Percentiles rank a stretch among this genome's conserved stretches.
Conservation (phyloP, 1,140 invertebrate species). For the Drosophila tristis region DNA sequence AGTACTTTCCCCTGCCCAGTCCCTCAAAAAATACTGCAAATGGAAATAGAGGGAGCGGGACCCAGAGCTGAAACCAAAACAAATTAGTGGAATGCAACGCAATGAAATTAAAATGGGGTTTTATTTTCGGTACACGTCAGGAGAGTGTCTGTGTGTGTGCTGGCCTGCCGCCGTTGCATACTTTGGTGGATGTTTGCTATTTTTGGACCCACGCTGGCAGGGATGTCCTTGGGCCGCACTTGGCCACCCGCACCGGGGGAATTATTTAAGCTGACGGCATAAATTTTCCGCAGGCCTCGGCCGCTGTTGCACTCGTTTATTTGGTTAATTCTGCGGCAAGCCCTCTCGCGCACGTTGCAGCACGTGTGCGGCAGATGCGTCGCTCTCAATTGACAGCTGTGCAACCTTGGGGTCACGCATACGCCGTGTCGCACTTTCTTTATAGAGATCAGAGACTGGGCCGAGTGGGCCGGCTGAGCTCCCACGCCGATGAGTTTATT, state of each 20-base stretch:
- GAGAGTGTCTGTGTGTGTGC: slow-evolving; percentile 13
- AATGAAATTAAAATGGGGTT: slow-evolving; percentile 71
- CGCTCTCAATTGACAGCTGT: slow-evolving; percentile 32
- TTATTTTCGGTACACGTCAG: slow-evolving; percentile 61
- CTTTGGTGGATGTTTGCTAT: slow-evolving; percentile 42
- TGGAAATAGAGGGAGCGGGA: slow-evolving; percentile 6
- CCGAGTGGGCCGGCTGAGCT: slow-evolving; percentile 19
- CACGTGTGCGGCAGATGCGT: slow-evolving; percentile 9
- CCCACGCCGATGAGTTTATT: slow-evolving; percentile 59
- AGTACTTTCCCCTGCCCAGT: slow-evolving; percentile 40
- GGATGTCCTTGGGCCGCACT: slow-evolving; percentile 22
- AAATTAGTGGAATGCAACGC: slow-evolving; percentile 48
- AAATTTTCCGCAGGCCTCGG: slow-evolving; percentile 31
- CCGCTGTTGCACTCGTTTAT: slow-evolving; percentile 32
- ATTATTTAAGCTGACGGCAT: slow-evolving; percentile 43
- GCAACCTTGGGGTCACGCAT: slow-evolving; percentile 55
- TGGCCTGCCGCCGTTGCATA: slow-evolving; percentile 8
- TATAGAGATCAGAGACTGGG: slow-evolving; percentile 9
- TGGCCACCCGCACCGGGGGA: slow-evolving; percentile 13
- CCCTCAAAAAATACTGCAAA: slow-evolving; percentile 27
- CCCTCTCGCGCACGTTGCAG: slow-evolving; percentile 42
- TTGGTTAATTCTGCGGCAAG: slow-evolving; percentile 19
- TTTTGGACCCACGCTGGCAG: slow-evolving; percentile 7
- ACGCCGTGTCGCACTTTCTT: slow-evolving; percentile 72
- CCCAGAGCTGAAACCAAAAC: slow-evolving; percentile 33